These are phyloP conservation scores for Cataglyphis hispanica DNA, from an alignment of 1,140 invertebrate genomes.

Conservation along the genomic window DNA sequence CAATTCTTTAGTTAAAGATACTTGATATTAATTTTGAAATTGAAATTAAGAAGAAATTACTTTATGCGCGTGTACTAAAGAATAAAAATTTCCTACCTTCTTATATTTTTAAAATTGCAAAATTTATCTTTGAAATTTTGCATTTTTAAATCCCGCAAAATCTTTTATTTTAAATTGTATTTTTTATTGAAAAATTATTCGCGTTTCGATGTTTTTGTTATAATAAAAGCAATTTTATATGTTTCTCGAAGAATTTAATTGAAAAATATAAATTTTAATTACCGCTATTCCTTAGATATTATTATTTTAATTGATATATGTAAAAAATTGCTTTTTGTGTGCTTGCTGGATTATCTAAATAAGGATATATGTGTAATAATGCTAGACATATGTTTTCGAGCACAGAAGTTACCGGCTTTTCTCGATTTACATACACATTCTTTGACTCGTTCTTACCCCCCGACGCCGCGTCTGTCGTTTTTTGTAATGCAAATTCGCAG, in stretches of 20 bases:
- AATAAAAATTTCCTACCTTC: not conserved
- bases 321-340: not conserved
- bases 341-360: not conserved
- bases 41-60: not conserved
- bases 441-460: constrained; percentile 38
- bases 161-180: not conserved
- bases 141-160: not conserved
- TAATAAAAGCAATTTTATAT: not conserved
- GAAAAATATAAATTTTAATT: not conserved
- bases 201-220: not conserved
- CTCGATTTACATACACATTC: constrained; percentile 31
- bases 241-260: not conserved
- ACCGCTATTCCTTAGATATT: not conserved
- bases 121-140: not conserved
- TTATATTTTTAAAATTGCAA: not conserved
- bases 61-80: not conserved
- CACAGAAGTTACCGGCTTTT: constrained; percentile 18
- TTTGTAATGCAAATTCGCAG: constrained; percentile 67
- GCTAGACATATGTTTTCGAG: not conserved
- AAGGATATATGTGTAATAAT: not conserved
- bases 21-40: not conserved
- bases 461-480: constrained; percentile 21
- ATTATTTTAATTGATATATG: not conserved
- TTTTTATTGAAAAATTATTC: not conserved
- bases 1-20: not conserved